phyloP scores from a whole-genome alignment of 2,113 vertebrate genomes.

The Dolichotis patagonum region DNA sequence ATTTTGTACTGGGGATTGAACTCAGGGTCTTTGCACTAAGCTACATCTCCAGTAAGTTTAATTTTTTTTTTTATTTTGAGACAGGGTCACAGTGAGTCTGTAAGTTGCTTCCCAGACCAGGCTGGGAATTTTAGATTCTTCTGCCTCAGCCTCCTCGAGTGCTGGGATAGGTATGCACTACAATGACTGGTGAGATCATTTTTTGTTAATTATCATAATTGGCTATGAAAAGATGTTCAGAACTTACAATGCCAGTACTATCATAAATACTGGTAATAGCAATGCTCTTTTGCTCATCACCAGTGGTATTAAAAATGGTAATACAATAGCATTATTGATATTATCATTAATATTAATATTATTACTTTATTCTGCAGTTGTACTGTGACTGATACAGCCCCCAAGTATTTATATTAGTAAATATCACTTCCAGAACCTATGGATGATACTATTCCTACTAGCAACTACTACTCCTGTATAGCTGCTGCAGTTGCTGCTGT shows the following conservation, averaged over 20 bases:
- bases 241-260: neutral
- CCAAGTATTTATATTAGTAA: neutral
- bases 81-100: neutral
- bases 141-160: neutral
- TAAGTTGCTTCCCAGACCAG: neutral
- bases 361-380: neutral
- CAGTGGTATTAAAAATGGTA: neutral
- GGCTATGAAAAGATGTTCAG: neutral
- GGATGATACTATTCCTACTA: neutral
- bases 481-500: accelerated
- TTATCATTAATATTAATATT: neutral
- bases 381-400: neutral
- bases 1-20: neutral
- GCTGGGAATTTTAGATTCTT: neutral
- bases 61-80: neutral
- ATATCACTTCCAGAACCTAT: neutral
- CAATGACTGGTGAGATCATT: neutral
- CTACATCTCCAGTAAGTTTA: neutral
- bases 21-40: neutral
- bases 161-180: neutral
- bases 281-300: slow-evolving; percentile 29
- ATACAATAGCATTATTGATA: neutral
- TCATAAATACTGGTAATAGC: neutral
- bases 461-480: neutral
- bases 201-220: slow-evolving; percentile 50